phyloP scores from a whole-genome alignment of 2,797 vertebrate species.

The Momotus momota region DNA sequence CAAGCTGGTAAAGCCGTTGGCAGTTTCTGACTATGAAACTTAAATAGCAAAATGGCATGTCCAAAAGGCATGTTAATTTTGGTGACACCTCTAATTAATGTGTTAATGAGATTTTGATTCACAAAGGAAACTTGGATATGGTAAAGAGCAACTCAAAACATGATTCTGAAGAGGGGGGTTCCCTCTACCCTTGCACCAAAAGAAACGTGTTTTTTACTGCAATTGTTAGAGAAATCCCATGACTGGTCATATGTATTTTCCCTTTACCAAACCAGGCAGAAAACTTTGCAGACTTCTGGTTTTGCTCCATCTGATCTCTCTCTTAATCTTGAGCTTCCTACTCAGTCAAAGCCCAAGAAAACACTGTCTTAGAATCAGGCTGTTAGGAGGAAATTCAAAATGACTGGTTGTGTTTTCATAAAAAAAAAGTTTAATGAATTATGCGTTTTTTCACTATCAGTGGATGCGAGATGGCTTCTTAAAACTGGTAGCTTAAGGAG shows the following conservation, averaged over 20 bases:
- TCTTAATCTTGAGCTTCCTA: background rate
- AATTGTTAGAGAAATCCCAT: background rate
- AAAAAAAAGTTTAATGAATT: background rate
- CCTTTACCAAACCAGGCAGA: background rate
- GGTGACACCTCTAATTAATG: background rate
- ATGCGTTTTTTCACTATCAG: background rate
- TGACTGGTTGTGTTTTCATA: background rate
- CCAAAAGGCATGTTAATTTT: background rate
- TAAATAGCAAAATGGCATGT: fast-evolving
- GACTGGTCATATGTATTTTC: background rate
- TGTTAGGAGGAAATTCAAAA: background rate
- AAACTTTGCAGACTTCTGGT: background rate
- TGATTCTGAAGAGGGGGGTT: background rate
- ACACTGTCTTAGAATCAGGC: background rate
- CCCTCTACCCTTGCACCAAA: background rate
- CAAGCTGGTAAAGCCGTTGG: background rate
- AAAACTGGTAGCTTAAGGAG: background rate
- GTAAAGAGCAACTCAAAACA: background rate
- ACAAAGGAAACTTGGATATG: background rate
- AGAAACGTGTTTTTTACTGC: fast-evolving
- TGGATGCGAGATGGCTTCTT: background rate
- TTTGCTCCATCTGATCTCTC: background rate
- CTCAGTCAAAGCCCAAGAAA: background rate
- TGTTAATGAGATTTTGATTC: background rate
- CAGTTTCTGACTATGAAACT: background rate